phyloP scores from a whole-genome alignment of 1,140 invertebrate genomes.

The Babylonia areolata region DNA sequence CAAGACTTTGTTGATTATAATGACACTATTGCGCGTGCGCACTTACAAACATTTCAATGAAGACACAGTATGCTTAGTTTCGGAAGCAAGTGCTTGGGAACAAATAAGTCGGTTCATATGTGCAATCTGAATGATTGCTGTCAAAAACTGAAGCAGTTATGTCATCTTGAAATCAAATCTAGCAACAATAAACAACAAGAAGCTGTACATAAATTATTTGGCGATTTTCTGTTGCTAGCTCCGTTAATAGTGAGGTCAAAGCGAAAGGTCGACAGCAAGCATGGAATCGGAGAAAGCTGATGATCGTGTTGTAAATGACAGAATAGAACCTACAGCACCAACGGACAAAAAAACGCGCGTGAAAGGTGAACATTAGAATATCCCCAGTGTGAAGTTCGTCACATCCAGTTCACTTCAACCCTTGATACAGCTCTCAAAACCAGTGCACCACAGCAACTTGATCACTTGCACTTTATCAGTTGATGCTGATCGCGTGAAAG shows the following conservation, averaged over 20 bases:
- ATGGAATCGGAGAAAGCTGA: background rate
- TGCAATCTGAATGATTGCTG: too few species aligned
- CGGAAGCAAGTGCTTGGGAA: background rate
- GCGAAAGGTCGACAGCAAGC: background rate
- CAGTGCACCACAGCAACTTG: too few species aligned
- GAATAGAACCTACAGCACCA: background rate
- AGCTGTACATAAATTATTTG: too few species aligned
- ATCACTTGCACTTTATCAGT: too few species aligned
- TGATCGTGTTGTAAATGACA: background rate
- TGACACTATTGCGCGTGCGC: conserved; percentile 65
- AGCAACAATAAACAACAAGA: background rate
- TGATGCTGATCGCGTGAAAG: too few species aligned
- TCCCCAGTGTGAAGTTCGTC: too few species aligned
- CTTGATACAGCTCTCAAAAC: too few species aligned
- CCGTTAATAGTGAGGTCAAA: background rate
- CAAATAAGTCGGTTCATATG: background rate
- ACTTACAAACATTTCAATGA: conserved; percentile 44
- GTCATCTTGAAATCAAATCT: too few species aligned
- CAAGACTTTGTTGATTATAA: conserved; percentile 65
- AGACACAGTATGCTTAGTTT: conserved; percentile 12
- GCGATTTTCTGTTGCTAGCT: background rate
- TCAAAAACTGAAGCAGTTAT: too few species aligned
- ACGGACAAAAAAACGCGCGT: background rate
- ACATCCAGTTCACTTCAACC: too few species aligned
- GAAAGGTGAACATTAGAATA: too few species aligned